These are phyloP conservation scores for Salvator merianae DNA, from an alignment of 2,113 vertebrate genomes.

Conservation along the genomic window DNA sequence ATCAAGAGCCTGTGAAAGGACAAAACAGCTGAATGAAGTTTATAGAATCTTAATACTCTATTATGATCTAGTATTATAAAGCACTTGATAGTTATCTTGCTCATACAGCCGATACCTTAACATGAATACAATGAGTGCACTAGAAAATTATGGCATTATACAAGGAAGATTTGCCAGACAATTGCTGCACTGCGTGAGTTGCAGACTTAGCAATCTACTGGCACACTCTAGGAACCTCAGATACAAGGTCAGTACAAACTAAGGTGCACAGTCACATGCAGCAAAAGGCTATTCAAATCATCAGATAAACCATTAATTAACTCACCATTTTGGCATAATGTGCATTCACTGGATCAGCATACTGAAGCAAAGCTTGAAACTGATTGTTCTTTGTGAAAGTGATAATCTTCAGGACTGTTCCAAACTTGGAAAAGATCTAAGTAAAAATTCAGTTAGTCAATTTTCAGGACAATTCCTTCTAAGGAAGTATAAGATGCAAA, in stretches of 20 bases:
- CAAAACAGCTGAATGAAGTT: conserved; percentile 43
- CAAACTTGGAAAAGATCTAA: conserved; percentile 87
- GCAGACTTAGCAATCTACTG: not conserved
- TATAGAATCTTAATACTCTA: not conserved
- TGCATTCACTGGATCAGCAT: conserved; percentile 78
- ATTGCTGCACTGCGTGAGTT: not conserved
- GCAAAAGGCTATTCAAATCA: not conserved
- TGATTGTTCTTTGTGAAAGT: conserved; percentile 84
- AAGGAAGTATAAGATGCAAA: not conserved
- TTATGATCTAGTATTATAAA: not conserved
- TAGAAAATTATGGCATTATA: not conserved
- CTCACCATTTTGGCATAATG: conserved; percentile 86
- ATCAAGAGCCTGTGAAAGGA: conserved; percentile 75
- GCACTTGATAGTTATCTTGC: not conserved
- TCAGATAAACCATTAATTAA: not conserved
- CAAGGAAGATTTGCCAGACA: not conserved
- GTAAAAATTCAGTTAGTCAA: conserved; percentile 39
- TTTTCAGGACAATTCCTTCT: not conserved
- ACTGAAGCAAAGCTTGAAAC: conserved; percentile 85
- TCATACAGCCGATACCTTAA: not conserved
- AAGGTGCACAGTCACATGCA: not conserved
- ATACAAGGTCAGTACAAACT: not conserved
- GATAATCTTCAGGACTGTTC: conserved; percentile 84
- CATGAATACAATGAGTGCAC: not conserved
- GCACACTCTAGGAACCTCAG: not conserved